Base-by-base conservation (phyloP, 2,797 vertebrate species). In the Myotis planiceps region DNA sequence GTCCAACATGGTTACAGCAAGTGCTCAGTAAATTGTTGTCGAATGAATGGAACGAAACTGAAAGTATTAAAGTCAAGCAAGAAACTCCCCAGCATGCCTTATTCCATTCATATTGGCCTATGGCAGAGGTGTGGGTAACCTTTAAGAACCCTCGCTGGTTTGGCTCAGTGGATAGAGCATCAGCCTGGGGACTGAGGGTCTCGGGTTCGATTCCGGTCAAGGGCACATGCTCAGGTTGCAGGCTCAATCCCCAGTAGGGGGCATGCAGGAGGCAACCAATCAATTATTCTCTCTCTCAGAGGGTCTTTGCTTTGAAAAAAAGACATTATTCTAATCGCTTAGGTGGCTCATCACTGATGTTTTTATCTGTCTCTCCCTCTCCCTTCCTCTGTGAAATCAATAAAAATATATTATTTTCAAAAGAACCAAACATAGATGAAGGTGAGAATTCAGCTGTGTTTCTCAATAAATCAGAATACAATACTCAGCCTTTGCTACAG, bases 1-100 rank as follows among this genome's bases (percentile, higher is more conserved):
- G 72, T 86, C 65, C 45, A 39, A 37, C n/a, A 13, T n/a, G 5
- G 18, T 32, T 87, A 21, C 42, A 92, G 53, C 72, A 87, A 78
- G 49, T 82, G 92, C 72, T 85, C 63, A 82, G 39, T 89, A 90
- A 89, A 89, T 7, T 51, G 19, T 18, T 65, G 1, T 69, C 10
- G 6, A 63, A 7, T 58, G 42, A 66, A 27, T 0, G 1, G 16
- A 16, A 78, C 34, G 27, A 84, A 69, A 81, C 32, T 6, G 14
- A 27, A 66, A 82, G 9, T 16, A 6, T 29, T 51, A 1, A 1
- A 19, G 23, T 25, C 74, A 92, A 69, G n/a, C 21, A 84, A 51
- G 37, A 78, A 74, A 68, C 23, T 71, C 42, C 42, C 8, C 13
- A 65, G 29, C n/a, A 47, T 3, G 47, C 0, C 16, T 51, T 14